Percentiles rank a stretch among this genome's conserved stretches.
Conservation (phyloP, 2,888 invertebrate genomes). For the Harpalus rubripes region DNA sequence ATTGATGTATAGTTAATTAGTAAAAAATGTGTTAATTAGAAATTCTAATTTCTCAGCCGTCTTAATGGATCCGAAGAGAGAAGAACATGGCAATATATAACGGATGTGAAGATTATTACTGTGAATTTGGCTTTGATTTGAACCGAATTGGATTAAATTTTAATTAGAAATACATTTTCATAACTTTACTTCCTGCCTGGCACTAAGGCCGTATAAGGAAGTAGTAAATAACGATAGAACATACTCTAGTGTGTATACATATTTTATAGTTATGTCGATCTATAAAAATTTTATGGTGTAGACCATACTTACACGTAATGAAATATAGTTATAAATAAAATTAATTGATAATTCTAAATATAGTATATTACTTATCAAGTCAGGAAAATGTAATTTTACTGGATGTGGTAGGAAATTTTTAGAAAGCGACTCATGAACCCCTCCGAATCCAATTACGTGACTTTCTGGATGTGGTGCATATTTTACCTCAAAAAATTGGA, state of each 20-base stretch:
- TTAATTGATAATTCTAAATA: too few species aligned
- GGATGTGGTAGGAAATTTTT: too few species aligned
- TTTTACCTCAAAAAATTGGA: too few species aligned
- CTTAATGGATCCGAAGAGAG: constrained; percentile 8
- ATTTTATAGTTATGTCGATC: too few species aligned
- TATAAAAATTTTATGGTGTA: too few species aligned
- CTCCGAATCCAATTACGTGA: too few species aligned
- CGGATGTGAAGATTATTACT: constrained; percentile 31
- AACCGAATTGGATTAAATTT: background rate
- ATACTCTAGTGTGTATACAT: background rate
- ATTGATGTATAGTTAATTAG: constrained; percentile 15
- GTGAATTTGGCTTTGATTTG: background rate
- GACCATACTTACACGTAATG: too few species aligned
- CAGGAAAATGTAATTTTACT: too few species aligned
- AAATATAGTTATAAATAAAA: too few species aligned
- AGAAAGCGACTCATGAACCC: too few species aligned
- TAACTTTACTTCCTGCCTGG: background rate
- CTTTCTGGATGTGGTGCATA: too few species aligned
- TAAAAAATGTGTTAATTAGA: constrained; percentile 34
- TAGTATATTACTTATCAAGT: too few species aligned
- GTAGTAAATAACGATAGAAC: background rate
- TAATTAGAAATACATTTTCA: background rate
- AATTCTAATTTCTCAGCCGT: constrained; percentile 29
- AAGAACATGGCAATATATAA: constrained; percentile 21
- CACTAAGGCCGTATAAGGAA: background rate